Conservation (phyloP, 2,113 vertebrate genomes). For the Catagonus wagneri region DNA sequence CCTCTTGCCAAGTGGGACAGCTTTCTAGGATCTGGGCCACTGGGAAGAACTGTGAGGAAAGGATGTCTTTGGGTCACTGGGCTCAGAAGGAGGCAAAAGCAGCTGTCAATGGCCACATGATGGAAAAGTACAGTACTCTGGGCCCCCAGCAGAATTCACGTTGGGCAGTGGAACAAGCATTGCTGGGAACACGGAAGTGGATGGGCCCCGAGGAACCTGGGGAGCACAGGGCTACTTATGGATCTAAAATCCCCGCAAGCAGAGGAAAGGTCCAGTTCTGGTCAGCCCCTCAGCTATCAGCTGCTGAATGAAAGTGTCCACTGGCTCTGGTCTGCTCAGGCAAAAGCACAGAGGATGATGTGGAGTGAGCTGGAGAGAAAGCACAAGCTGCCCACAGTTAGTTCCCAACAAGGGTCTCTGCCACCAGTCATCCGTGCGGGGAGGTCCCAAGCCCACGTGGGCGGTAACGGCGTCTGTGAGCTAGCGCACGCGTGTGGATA, state of each 20-base stretch:
- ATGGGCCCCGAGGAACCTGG: neutral
- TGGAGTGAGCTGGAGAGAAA: conserved; percentile 37
- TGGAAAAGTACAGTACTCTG: neutral
- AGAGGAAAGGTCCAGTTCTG: neutral
- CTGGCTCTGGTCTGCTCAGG: conserved; percentile 76
- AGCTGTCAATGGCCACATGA: neutral
- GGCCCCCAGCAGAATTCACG: neutral
- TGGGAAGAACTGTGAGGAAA: neutral
- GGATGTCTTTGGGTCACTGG: neutral
- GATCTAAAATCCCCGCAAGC: neutral
- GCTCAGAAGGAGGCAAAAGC: neutral
- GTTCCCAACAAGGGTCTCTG: neutral
- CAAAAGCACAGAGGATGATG: conserved; percentile 8
- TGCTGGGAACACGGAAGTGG: neutral
- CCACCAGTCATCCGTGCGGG: neutral
- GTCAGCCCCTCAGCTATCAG: neutral
- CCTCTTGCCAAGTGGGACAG: conserved; percentile 29
- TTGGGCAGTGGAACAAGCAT: neutral
- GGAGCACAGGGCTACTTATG: neutral
- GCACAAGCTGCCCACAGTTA: neutral
- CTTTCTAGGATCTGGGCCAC: conserved; percentile 43
- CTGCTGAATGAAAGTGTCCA: conserved; percentile 50
- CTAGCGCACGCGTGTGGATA: neutral
- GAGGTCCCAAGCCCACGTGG: neutral
- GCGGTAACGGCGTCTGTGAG: accelerated